Evolutionary conservation across 1,140 invertebrate genomes (phyloP).

Genomic region (Carposina sasakii): DNA sequence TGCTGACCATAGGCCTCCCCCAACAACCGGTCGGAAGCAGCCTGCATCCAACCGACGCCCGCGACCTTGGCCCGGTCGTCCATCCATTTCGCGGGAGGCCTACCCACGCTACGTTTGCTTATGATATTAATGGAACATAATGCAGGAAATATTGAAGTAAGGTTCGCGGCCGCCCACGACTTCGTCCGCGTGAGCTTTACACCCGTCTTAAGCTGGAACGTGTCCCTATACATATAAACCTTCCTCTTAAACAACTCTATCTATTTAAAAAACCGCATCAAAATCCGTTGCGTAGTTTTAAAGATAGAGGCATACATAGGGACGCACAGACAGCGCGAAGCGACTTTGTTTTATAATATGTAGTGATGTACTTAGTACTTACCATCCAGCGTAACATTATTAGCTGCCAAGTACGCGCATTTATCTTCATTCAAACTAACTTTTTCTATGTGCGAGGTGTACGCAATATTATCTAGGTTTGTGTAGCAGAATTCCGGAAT

Average conservation of each 20-base stretch:
- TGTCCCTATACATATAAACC: not conserved
- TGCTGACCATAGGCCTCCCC: no score
- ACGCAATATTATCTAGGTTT: slow-evolving; percentile 36
- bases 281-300: not conserved
- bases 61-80: no score
- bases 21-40: no score
- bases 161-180: no score
- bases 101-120: no score
- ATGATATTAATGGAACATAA: no score
- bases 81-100: no score
- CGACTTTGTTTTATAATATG: not conserved
- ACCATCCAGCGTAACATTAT: slow-evolving; percentile 50
- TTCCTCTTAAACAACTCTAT: not conserved
- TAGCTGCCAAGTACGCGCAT: slow-evolving; percentile 37
- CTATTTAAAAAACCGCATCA: not conserved
- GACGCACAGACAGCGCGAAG: not conserved
- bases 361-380: slow-evolving; percentile 3
- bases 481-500: slow-evolving; percentile 61
- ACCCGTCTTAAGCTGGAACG: no score
- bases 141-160: no score
- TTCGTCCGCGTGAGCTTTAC: no score
- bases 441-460: slow-evolving; percentile 31
- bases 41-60: no score
- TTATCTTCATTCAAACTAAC: slow-evolving; percentile 28
- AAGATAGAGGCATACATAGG: not conserved